Base-by-base conservation (phyloP, 2,888 invertebrate genomes). In the Silvanus unidentatus region DNA sequence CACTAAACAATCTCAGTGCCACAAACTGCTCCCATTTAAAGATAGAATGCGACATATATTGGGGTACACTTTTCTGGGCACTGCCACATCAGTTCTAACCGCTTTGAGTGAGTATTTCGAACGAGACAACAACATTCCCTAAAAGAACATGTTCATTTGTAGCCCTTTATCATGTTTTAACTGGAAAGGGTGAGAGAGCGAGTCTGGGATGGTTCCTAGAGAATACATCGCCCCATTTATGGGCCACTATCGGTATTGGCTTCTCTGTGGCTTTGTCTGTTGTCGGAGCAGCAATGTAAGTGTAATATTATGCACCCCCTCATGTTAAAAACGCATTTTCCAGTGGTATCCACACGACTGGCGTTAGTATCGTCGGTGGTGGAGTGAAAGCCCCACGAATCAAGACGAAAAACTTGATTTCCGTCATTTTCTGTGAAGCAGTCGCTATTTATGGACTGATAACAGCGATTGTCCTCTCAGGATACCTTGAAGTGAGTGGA, bases 371-470 rank as follows among this genome's bases (percentile, higher is more conserved):
- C 71, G 79, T 97, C 42, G 98, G 99, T 45, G 98, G 91, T 55
- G 98, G 98, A 68, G 97, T 99, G 15, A 97, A 97, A 75, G 94
- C 97, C 15, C 98, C 98, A 2, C 79, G 98, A 68, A 99, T 99
- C 72, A 93, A 96, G 75, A 99, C 98, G 47, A 99, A 98, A 76
- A 99, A 99, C 74, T 82, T 99, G 68, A 95, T 99, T 71, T 98
- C 97, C 44, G 95, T 99, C 63, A 99, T 99, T 73, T 99, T 99
- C 78, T 99, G 98, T 71, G 99, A 99, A 75, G 99, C 98, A 56
- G 98, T 99, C 2, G 99, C 98, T 50, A 99, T 99, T 75, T 99
- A 98, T 72, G 99, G 99, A 13, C 79, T 99, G 53, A 99, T 99
- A 67, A 95, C 96, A 64, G 96, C 98, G 41, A 98, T 99, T 68